These are phyloP conservation scores for Sarotherodon lohbergeri DNA, from an alignment of 2,113 vertebrate genomes.

Conservation along the genomic window DNA sequence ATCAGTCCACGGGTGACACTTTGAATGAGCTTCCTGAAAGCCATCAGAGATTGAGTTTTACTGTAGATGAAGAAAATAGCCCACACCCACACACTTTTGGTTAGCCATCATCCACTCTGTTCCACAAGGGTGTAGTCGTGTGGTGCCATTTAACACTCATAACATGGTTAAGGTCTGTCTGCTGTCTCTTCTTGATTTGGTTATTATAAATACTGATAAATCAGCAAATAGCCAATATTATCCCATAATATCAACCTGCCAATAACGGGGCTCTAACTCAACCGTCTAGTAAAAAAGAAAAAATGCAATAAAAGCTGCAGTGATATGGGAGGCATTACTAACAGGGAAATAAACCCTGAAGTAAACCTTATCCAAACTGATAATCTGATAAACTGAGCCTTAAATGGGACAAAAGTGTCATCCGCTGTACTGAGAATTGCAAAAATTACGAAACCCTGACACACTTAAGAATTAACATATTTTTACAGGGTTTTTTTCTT, in stretches of 20 bases:
- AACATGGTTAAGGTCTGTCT: neutral
- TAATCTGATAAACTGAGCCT: neutral
- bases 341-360: neutral
- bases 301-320: neutral
- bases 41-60: neutral
- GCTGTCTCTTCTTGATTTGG: neutral
- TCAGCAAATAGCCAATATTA: neutral
- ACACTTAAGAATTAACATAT: neutral
- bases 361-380: neutral
- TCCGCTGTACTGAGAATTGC: rapidly evolving
- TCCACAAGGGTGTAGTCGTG: neutral
- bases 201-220: neutral
- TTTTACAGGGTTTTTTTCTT: neutral
- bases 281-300: neutral
- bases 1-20: neutral
- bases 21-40: neutral
- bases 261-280: neutral
- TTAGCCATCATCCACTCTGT: neutral
- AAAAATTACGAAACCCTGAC: neutral
- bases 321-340: neutral
- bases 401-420: neutral
- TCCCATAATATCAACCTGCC: neutral
- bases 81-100: neutral
- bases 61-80: neutral
- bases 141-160: neutral